Evolutionary conservation across 1,140 invertebrate genomes (phyloP).

Genomic region (Adoxophyes honmai): DNA sequence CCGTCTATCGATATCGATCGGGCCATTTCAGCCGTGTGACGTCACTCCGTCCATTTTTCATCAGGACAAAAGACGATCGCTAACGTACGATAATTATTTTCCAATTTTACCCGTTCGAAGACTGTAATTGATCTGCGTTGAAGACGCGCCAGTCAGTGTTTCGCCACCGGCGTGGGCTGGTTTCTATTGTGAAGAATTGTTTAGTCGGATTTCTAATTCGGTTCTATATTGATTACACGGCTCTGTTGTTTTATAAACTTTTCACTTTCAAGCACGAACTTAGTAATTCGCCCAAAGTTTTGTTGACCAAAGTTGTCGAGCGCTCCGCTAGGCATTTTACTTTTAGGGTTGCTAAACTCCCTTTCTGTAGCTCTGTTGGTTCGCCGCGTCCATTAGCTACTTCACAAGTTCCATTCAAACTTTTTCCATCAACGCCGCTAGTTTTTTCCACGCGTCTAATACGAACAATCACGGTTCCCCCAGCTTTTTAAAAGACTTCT

Average conservation of each 20-base stretch:
- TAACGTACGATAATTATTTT: slow-evolving; percentile 42
- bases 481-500: neutral
- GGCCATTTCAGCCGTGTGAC: slow-evolving; percentile 26
- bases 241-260: no score
- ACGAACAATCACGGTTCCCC: neutral
- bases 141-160: neutral
- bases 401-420: neutral
- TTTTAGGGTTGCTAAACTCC: no score
- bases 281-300: no score
- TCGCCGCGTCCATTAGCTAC: slow-evolving; percentile 2
- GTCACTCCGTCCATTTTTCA: slow-evolving; percentile 54
- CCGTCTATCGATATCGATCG: slow-evolving; percentile 42
- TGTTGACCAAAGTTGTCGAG: no score
- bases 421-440: slow-evolving; percentile 9
- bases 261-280: no score
- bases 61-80: slow-evolving; percentile 32
- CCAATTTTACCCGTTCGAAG: slow-evolving; percentile 41
- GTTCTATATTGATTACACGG: no score
- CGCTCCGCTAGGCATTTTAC: no score
- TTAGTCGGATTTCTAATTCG: no score
- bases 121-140: slow-evolving; percentile 23
- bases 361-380: no score
- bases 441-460: no score
- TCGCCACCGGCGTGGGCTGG: neutral
- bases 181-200: neutral